Conservation (phyloP, 2,113 vertebrate genomes). For the Burhinus oedicnemus region DNA sequence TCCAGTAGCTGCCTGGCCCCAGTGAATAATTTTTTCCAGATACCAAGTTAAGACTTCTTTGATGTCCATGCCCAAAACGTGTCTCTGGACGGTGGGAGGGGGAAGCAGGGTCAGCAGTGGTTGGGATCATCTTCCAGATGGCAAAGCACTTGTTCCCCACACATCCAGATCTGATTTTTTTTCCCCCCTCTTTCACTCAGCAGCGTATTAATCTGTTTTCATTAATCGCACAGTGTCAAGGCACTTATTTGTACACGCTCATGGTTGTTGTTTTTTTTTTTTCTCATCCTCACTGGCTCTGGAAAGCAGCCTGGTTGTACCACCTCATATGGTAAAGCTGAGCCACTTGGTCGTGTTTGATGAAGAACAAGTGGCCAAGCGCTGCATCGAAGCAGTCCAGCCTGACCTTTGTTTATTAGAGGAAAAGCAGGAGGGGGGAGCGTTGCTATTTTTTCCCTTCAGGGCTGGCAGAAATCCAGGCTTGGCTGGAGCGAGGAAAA, state of each 20-base stretch:
- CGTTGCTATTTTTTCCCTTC: background rate
- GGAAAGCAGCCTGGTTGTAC: background rate
- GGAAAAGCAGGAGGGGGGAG: background rate
- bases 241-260: background rate
- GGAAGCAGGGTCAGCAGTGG: background rate
- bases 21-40: background rate
- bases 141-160: background rate
- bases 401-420: background rate
- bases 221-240: background rate
- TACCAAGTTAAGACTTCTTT: background rate
- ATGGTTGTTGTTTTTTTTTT: too few species aligned
- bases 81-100: background rate
- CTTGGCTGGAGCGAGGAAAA: background rate
- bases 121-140: constrained; percentile 20
- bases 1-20: background rate
- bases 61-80: background rate
- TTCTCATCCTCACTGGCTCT: background rate
- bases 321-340: background rate
- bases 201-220: background rate
- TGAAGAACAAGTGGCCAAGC: background rate
- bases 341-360: background rate
- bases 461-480: constrained; percentile 17
- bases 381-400: background rate
- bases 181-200: background rate
- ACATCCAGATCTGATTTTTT: background rate